These are phyloP conservation scores for Lepus americanus DNA, from an alignment of 2,113 vertebrate species.

Conservation along the genomic window DNA sequence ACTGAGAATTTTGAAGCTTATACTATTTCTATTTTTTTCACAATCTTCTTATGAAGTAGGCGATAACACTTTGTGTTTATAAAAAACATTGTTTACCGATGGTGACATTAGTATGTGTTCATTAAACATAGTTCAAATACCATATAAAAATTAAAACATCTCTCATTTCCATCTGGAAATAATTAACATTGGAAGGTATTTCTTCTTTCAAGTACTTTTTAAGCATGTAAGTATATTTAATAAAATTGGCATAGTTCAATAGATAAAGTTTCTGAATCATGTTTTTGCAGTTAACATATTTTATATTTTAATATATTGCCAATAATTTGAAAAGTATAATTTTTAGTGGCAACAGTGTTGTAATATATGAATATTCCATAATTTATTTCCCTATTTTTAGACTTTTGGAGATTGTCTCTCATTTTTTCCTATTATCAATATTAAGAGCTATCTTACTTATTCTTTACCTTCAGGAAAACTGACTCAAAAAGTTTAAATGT, in stretches of 20 bases:
- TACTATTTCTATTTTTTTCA: constrained; percentile 55
- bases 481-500: constrained; percentile 50
- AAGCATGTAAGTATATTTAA: constrained; percentile 19
- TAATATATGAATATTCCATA: constrained; percentile 38
- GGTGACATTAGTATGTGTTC: constrained; percentile 8
- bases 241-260: constrained; percentile 27
- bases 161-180: not conserved
- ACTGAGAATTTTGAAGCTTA: not conserved
- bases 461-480: constrained; percentile 44
- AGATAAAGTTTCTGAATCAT: not conserved
- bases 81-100: constrained; percentile 29
- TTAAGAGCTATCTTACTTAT: constrained; percentile 56
- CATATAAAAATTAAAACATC: constrained; percentile 36
- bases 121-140: constrained; percentile 44
- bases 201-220: constrained; percentile 26
- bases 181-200: constrained; percentile 34
- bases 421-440: constrained; percentile 39
- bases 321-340: constrained; percentile 33
- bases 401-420: not conserved
- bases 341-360: constrained; percentile 49
- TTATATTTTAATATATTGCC: not conserved
- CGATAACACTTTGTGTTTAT: not conserved
- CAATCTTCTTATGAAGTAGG: not conserved
- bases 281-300: not conserved
- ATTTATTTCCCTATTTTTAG: constrained; percentile 33